Evolutionary conservation across 1,140 invertebrate species (phyloP).

Genomic region (Drosophila bifasciata): DNA sequence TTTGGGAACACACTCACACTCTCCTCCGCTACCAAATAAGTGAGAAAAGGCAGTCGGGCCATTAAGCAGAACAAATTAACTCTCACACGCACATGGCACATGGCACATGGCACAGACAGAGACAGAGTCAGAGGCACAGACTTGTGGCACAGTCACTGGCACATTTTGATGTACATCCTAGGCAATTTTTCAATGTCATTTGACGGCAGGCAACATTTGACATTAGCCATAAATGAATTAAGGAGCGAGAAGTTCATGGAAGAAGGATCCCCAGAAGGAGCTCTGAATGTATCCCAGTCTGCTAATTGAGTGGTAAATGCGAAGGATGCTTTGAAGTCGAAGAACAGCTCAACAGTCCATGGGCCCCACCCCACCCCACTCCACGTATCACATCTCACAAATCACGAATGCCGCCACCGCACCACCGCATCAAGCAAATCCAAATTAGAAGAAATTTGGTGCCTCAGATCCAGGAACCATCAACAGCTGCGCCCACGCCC

Average conservation of each 20-base stretch:
- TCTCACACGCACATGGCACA: conserved; percentile 12
- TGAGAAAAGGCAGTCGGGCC: conserved; percentile 51
- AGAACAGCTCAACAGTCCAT: conserved; percentile 6
- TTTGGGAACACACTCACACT: background rate
- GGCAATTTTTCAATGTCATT: conserved; percentile 79
- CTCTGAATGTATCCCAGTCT: conserved; percentile 29
- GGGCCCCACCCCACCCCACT: too few relatives aligned
- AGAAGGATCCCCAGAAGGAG: conserved; percentile 11
- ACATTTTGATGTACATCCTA: conserved; percentile 11
- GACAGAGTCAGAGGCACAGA: too few relatives aligned
- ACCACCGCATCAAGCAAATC: conserved; percentile 23
- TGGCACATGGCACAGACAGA: background rate
- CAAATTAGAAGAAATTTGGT: conserved; percentile 55
- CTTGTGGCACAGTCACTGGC: conserved; percentile 4
- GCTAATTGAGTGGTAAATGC: conserved; percentile 68
- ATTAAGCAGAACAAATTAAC: conserved; percentile 56
- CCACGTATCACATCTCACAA: conserved; percentile 21
- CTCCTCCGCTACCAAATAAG: conserved; percentile 20
- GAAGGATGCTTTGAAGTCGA: conserved; percentile 18
- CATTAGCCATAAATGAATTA: conserved; percentile 79
- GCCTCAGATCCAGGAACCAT: conserved; percentile 36
- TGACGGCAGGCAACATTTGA: conserved; percentile 63
- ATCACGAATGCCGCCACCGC: conserved; percentile 10
- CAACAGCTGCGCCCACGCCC: conserved; percentile 54
- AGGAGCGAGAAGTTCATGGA: conserved; percentile 26